A percentile compares a stretch with the other conserved stretches of the same genome.
Conservation (phyloP, 2,888 invertebrate genomes). For the Nasonia oneida region DNA sequence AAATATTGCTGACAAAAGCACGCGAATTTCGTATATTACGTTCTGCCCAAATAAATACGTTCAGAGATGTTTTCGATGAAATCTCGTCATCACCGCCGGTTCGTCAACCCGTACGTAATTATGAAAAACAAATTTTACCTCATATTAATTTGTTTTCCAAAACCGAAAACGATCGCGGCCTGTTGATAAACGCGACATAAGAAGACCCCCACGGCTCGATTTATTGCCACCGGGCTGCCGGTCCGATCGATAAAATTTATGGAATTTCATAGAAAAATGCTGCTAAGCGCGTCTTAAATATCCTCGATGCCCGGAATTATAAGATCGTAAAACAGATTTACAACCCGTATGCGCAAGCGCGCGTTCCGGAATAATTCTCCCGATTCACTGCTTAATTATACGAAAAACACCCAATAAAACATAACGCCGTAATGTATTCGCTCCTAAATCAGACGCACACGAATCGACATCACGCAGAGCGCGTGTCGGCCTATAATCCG, state of each 20-base stretch:
- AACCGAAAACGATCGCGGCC: not conserved
- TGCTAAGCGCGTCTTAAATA: not conserved
- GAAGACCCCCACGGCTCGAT: not conserved
- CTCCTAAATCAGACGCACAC: not conserved
- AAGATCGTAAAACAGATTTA: conserved; percentile 7
- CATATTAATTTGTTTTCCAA: not conserved
- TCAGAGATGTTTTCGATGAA: not conserved
- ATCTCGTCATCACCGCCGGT: not conserved
- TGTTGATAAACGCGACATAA: not conserved
- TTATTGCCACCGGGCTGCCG: not conserved
- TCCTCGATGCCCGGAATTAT: not conserved
- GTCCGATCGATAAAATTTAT: not conserved
- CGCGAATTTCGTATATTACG: too few relatives aligned
- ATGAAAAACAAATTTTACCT: not conserved
- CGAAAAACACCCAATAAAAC: not conserved
- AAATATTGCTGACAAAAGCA: too few relatives aligned
- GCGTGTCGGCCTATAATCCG: not conserved
- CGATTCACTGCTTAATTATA: conserved; percentile 1
- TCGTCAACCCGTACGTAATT: not conserved
- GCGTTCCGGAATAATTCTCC: not conserved
- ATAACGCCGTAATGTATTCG: not conserved
- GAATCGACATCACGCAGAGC: not conserved
- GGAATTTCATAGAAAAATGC: not conserved
- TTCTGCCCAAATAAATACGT: not conserved
- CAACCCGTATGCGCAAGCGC: not conserved